Percentiles rank a stretch among this genome's conserved stretches.
Conservation (phyloP, 2,797 vertebrate genomes). For the Hozukius guyotensis region DNA sequence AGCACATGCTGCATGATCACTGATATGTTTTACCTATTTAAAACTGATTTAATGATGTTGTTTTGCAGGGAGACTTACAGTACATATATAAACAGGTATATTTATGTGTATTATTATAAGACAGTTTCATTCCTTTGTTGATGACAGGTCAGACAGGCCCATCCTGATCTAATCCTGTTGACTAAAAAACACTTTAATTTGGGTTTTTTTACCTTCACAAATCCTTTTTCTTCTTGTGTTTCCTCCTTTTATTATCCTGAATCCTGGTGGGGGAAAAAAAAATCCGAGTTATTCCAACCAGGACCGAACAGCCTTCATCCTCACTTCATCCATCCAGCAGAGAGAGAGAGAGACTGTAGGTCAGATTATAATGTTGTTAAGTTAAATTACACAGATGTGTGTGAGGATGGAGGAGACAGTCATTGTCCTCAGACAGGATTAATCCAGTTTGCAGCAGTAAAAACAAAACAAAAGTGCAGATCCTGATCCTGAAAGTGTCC, state of each 20-base stretch:
- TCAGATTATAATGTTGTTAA: too few relatives aligned
- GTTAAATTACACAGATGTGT: too few relatives aligned
- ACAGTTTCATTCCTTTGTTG: slow-evolving; percentile 66
- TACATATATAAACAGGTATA: background rate
- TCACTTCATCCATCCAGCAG: slow-evolving; percentile 65
- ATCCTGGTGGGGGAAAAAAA: slow-evolving; percentile 2
- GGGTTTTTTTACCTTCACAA: slow-evolving; percentile 70
- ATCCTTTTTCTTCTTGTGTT: slow-evolving; percentile 33
- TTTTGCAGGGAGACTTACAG: background rate
- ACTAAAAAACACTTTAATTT: slow-evolving; percentile 44
- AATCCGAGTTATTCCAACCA: slow-evolving; percentile 67
- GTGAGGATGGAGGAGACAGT: slow-evolving; percentile 22
- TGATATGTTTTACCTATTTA: background rate
- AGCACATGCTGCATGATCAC: slow-evolving; percentile 8
- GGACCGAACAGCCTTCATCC: slow-evolving; percentile 68
- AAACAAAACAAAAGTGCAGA: slow-evolving; percentile 17
- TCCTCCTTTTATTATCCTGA: background rate
- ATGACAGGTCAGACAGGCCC: slow-evolving; percentile 73
- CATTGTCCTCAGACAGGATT: slow-evolving; percentile 34
- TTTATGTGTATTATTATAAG: background rate
- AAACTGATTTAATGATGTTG: background rate
- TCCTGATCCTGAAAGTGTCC: slow-evolving; percentile 55
- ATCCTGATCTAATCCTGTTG: slow-evolving; percentile 51
- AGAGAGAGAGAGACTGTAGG: too few relatives aligned
- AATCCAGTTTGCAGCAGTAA: slow-evolving; percentile 30